Evolutionary conservation across 2,888 invertebrate species (phyloP).

Genomic region (Philaethria dido): DNA sequence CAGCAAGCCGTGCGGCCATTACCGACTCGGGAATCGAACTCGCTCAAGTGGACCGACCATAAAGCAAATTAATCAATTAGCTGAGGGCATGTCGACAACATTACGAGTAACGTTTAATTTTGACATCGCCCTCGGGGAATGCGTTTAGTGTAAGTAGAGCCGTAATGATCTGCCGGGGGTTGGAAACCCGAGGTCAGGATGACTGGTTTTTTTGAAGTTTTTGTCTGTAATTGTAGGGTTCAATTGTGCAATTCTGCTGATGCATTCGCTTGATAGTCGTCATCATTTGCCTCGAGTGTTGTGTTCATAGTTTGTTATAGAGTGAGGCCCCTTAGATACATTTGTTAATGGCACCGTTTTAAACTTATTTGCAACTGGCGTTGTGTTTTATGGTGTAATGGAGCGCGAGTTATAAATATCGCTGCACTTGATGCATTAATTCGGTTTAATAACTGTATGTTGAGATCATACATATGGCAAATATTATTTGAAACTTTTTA

Average conservation of each 20-base stretch:
- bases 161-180: constrained; percentile 37
- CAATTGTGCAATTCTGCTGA: constrained; percentile 76
- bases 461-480: constrained; percentile 10
- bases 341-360: constrained; percentile 52
- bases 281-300: constrained; percentile 63
- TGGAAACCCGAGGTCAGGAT: constrained; percentile 50
- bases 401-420: constrained; percentile 31
- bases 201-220: constrained; percentile 54
- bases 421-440: constrained; percentile 13
- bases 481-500: not conserved
- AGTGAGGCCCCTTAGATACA: constrained; percentile 53
- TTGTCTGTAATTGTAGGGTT: constrained; percentile 66
- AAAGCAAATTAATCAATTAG: constrained; percentile 85
- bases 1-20: constrained; percentile 75
- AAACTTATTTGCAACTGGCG: constrained; percentile 40
- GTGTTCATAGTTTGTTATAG: constrained; percentile 76
- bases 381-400: constrained; percentile 31
- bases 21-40: constrained; percentile 71
- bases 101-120: constrained; percentile 82
- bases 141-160: constrained; percentile 51
- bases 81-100: constrained; percentile 81
- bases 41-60: constrained; percentile 78
- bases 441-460: constrained; percentile 10
- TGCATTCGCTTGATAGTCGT: constrained; percentile 75
- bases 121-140: constrained; percentile 61